Evolutionary conservation across 2,113 vertebrate species (phyloP), one percentile per base, ranked within the genome.

Genomic region (Ptilonorhynchus violaceus): DNA sequence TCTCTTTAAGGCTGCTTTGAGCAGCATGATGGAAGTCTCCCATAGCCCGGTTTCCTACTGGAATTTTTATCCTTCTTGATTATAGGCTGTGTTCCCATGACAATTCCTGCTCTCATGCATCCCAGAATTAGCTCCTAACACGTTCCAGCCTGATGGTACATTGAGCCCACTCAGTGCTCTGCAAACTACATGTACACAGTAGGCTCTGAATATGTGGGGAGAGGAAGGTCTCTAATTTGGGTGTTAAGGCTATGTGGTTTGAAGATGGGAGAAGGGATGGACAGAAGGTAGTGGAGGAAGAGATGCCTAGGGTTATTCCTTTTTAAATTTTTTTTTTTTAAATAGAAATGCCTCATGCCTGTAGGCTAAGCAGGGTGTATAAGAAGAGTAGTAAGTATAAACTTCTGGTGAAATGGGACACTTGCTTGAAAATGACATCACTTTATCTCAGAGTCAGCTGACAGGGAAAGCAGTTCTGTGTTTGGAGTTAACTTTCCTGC

Each of bases 91-190:
- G 94, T 96, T 96, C 93, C 91, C 92, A 95, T 97, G 96, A 95
- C 96, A 94, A 96, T 97, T 96, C 89, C 92, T 95, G 70, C 81
- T 55, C 92, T 96, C 92, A 69, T 55, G 22, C 81, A 94, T 96
- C 91, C 93, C 93, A 96, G 92, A 96, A 97, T 97, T 97, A 96
- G 96, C 94, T 97, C 74, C 92, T 95, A 89, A 94, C 95, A 95
- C 49, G 0, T 96, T 96, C 81, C 85, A 97, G 91, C 93, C 92
- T 96, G 96, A 94, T 96, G 77, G 93, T 94, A 89, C 92, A 93
- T 95, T 94, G 85, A 95, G 75, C 95, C 96, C 89, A 96, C 96
- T 94, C 96, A 94, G 78, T 76, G 67, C 84, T 96, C 49, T 93
- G 81, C 92, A 93, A 94, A 79, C 70, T 83, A 89, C 46, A 47